These are phyloP conservation scores for Scyliorhinus canicula DNA, from an alignment of 2,797 vertebrate species.

Conservation along the genomic window DNA sequence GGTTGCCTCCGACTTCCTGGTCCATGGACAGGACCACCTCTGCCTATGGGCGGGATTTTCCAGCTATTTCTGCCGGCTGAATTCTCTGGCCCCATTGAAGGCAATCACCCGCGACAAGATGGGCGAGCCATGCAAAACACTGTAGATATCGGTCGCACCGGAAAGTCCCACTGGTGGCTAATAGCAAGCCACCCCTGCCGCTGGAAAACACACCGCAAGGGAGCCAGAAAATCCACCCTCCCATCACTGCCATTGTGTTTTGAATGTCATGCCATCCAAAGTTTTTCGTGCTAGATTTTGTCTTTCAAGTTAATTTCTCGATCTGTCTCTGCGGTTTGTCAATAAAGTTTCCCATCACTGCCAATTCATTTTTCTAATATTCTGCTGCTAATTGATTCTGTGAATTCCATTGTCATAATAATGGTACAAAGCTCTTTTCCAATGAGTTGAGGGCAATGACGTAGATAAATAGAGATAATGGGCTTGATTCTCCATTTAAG, in stretches of 20 bases:
- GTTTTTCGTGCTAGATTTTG: neutral
- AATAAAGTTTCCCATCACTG: neutral
- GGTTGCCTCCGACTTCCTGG: neutral
- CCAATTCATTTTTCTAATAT: neutral
- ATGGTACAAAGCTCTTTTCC: neutral
- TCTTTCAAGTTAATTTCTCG: constrained; percentile 15
- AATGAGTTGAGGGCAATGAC: too few species aligned
- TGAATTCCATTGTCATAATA: neutral
- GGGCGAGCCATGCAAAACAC: too few species aligned
- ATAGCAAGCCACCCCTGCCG: too few species aligned
- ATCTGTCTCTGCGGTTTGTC: neutral
- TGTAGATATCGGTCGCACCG: too few species aligned
- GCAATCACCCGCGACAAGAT: too few species aligned
- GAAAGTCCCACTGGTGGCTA: too few species aligned
- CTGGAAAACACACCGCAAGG: too few species aligned
- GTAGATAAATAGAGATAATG: too few species aligned
- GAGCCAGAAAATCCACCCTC: neutral
- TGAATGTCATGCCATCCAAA: neutral
- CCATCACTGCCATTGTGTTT: neutral
- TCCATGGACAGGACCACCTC: neutral
- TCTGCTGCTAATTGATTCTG: neutral
- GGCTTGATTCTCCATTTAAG: too few species aligned
- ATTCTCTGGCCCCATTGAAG: too few species aligned
- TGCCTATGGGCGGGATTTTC: too few species aligned
- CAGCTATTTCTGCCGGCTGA: too few species aligned